Percentiles rank a stretch among this genome's conserved stretches.
phyloP scores from a whole-genome alignment of 2,113 vertebrate species.

The Lampris megalopsis region DNA sequence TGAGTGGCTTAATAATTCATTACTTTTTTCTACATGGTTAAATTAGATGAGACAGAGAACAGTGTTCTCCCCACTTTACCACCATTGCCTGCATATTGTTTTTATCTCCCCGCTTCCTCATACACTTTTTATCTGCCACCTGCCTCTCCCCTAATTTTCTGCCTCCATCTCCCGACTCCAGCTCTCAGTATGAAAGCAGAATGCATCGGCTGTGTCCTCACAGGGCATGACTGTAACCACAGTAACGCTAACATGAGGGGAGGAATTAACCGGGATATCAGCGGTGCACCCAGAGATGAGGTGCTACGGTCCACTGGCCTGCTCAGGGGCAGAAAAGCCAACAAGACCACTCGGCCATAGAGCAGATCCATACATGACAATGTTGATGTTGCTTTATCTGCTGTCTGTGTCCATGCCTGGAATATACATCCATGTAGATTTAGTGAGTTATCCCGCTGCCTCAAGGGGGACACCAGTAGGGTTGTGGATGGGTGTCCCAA shows the following conservation, averaged over 20 bases:
- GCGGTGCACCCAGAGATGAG: slow-evolving; percentile 42
- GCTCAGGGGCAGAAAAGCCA: slow-evolving; percentile 5
- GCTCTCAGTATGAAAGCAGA: slow-evolving; percentile 46
- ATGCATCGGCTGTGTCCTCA: slow-evolving; percentile 25
- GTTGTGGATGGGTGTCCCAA: slow-evolving; percentile 44
- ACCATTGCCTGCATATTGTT: slow-evolving; percentile 29
- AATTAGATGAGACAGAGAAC: slow-evolving; percentile 70
- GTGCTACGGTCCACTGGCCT: slow-evolving; percentile 21
- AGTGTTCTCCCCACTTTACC: slow-evolving; percentile 34
- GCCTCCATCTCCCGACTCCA: not conserved
- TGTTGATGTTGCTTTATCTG: slow-evolving; percentile 19
- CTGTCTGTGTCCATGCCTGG: slow-evolving; percentile 4
- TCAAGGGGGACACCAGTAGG: slow-evolving; percentile 47
- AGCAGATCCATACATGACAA: slow-evolving; percentile 21
- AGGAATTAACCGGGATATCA: slow-evolving; percentile 58
- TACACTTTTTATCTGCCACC: slow-evolving; percentile 19
- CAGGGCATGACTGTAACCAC: slow-evolving; percentile 68
- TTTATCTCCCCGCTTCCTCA: slow-evolving; percentile 41
- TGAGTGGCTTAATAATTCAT: slow-evolving; percentile 75
- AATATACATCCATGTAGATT: slow-evolving; percentile 44
- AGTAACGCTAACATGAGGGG: slow-evolving; percentile 56
- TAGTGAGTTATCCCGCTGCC: slow-evolving; percentile 27
- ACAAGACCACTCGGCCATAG: not conserved
- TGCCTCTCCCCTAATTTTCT: slow-evolving; percentile 4
- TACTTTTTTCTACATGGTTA: slow-evolving; percentile 52